phyloP scores from a whole-genome alignment of 2,113 vertebrate genomes.

The Rhabdornis inornatus region DNA sequence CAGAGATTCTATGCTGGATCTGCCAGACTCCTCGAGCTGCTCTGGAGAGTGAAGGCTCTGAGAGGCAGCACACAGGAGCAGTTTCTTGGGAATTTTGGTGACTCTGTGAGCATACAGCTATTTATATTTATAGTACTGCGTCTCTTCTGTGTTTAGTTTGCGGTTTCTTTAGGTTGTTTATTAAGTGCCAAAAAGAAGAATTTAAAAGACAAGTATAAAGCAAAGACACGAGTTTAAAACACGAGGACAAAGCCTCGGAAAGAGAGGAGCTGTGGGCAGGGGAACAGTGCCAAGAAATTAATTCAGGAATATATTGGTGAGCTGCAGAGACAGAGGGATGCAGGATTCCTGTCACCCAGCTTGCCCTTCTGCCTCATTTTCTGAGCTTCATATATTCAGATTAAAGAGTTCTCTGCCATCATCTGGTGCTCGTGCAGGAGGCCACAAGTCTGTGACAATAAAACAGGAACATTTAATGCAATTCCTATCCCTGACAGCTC shows the following conservation, averaged over 20 bases:
- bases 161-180: neutral
- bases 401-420: neutral
- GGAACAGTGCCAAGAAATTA: neutral
- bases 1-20: neutral
- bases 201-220: neutral
- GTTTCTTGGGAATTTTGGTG: neutral
- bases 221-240: neutral
- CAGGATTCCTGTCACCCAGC: neutral
- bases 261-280: neutral
- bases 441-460: neutral
- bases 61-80: neutral
- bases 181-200: neutral
- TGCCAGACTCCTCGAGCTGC: neutral
- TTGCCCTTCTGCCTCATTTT: neutral
- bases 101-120: fast-evolving
- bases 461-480: neutral
- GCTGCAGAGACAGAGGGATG: neutral
- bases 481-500: slow-evolving; percentile 12
- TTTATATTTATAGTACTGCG: neutral
- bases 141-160: neutral
- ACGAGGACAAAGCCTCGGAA: neutral
- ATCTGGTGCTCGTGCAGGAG: neutral
- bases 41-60: neutral
- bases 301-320: neutral
- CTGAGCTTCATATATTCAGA: neutral